phyloP scores from a whole-genome alignment of 2,888 invertebrate species.

The Nymphalis c-album region DNA sequence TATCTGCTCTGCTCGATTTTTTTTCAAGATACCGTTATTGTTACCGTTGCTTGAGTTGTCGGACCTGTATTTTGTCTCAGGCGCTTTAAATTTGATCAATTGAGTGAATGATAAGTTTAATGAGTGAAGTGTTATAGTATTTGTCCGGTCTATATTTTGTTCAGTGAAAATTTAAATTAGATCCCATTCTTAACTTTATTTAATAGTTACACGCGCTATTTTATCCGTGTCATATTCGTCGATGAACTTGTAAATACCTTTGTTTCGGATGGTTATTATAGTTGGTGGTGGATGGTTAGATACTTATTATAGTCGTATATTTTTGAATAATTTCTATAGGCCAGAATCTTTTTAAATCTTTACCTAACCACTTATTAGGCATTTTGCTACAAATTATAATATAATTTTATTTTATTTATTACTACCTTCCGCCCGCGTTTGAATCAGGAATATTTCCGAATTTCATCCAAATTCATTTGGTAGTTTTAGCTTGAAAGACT shows the following conservation, averaged over 20 bases:
- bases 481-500: too few species aligned
- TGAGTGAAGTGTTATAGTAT: conserved; percentile 28
- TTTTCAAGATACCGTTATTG: conserved; percentile 72
- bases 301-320: too few species aligned
- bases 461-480: too few species aligned
- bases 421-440: too few species aligned
- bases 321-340: too few species aligned
- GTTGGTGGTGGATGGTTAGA: too few species aligned
- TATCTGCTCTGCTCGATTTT: conserved; percentile 68
- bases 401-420: too few species aligned
- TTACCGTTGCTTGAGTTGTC: conserved; percentile 77
- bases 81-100: conserved; percentile 64
- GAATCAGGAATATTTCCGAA: too few species aligned
- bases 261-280: not conserved
- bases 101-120: conserved; percentile 45
- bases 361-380: too few species aligned
- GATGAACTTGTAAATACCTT: not conserved
- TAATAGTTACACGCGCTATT: not conserved
- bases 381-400: too few species aligned
- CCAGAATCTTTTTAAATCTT: too few species aligned
- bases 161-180: conserved; percentile 43
- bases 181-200: too few species aligned
- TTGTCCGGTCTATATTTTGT: conserved; percentile 53
- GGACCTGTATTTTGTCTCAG: conserved; percentile 73
- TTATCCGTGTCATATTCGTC: not conserved